phyloP scores from a whole-genome alignment of 2,888 invertebrate species.

The Pterostichus madidus region DNA sequence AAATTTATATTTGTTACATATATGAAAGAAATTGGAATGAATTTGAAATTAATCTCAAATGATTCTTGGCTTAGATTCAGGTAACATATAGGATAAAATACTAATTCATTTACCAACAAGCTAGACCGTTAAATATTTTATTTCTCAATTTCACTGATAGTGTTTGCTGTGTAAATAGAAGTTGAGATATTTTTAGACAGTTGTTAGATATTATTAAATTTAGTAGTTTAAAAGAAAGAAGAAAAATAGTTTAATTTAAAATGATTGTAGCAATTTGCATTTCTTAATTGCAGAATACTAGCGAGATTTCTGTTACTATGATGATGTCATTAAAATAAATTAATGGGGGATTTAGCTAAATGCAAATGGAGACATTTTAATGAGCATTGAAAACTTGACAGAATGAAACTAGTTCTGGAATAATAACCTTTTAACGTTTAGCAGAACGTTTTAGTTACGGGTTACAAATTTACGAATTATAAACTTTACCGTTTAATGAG shows the following conservation, averaged over 20 bases:
- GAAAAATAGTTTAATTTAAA: constrained; percentile 29
- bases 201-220: too few species aligned
- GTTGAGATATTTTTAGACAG: too few species aligned
- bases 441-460: background rate
- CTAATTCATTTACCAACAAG: too few species aligned
- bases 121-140: background rate
- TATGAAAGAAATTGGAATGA: too few species aligned
- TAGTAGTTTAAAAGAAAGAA: constrained; percentile 9
- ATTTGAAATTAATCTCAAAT: too few species aligned
- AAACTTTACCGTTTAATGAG: too few species aligned
- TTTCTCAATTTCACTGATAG: background rate
- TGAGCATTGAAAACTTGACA: constrained; percentile 22
- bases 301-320: constrained; percentile 31
- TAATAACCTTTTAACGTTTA: constrained; percentile 1
- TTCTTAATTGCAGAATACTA: constrained; percentile 14
- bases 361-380: constrained; percentile 47
- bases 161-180: background rate
- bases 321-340: constrained; percentile 36
- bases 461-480: too few species aligned
- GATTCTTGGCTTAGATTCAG: too few species aligned
- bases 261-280: constrained; percentile 32
- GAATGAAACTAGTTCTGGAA: constrained; percentile 11
- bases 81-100: too few species aligned
- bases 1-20: too few species aligned
- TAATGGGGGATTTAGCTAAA: constrained; percentile 23